Evolutionary conservation across 2,888 invertebrate species (phyloP), one percentile per base, ranked within the genome.

Genomic region (Caradrina kadenii): DNA sequence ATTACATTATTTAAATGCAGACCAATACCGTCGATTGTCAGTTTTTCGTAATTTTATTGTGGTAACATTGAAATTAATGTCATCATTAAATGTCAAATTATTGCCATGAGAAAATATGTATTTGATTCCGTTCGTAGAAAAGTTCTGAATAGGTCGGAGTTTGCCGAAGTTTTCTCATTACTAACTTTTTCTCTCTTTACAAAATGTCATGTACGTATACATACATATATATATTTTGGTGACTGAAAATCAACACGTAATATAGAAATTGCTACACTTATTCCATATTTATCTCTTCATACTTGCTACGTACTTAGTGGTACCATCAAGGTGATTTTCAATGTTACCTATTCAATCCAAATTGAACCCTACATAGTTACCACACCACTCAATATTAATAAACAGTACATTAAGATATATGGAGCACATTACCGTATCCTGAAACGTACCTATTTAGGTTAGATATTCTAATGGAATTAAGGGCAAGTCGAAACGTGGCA

Each of bases 121-220:
- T 53, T 45, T 17, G 45, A 53, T 62, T 61, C n/a, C 22, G 19
- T 71, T 52, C 19, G 61, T 35, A 17, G 35, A 53, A 72, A 73
- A 69, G 53, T 63, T 73, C 11, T 13, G 39, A 35, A 13, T 35
- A 17, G 11, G 52, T 17, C n/a, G 31, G 11, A 42, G 66, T 45
- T 45, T 17, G 17, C 45, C 5, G 17, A 39, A 73, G 53, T 63
- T 73, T 53, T 72, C 52, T 62, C 69, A 62, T 69, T 72, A 53
- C 19, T 10, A 35, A 71, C 35, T 71, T 61, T 61, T 22, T 71
- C n/a, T 71, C 7, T 26, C 21, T 52, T 45, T 13, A 31, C 10
- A 26, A 62, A 35, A 72, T 62, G 45, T 45, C 35, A 45, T 17
- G 31, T 13, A 13, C 11, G 2, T 35, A 39, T 13, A 13, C 13